Base-by-base conservation (phyloP, 2,888 invertebrate species). In the Noctua janthe region DNA sequence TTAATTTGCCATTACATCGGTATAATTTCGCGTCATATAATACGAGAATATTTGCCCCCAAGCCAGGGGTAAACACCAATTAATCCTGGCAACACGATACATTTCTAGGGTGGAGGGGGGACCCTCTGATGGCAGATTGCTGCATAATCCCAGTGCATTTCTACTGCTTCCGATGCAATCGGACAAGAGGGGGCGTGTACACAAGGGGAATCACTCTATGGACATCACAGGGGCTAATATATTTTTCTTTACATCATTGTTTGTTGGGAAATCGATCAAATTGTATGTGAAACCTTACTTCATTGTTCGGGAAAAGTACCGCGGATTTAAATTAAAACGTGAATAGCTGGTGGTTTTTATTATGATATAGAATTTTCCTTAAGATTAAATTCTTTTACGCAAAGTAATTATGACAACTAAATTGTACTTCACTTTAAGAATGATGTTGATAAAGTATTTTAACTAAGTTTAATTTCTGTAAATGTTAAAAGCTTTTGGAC, bases 1-100 rank as follows among this genome's bases (percentile, higher is more conserved):
- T 95, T 95, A 95, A 95, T 96, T 95, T 93, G 91, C 90, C 93
- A 96, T 96, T 94, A 95, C 94, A 94, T 92, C 93, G 92, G 92
- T 94, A 94, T 94, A 96, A 96, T 96, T 96, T 94, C 93, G 93
- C 94, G 94, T 94, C 94, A 94, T 95, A 95, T 94, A 93, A 95
- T 94, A 94, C 91, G 92, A 90, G 92, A 92, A 94, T 94, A 94
- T 94, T 94, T 92, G 94, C 93, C 93, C 93, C 86, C 89, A 87
- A 90, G 92, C 93, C 87, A 90, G 94, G 96, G 96, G 95, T 93
- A 96, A 96, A 95, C 94, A 94, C 92, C 96, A 97, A 97, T 97
- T 96, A 97, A 97, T 97, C 95, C 95, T 93, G 93, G 96, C 95
- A 95, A 96, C 95, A 93, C 94, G 96, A 96, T 96, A 95, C 94